Percentiles rank a stretch among this genome's conserved stretches.
phyloP scores from a whole-genome alignment of 92 coral and sea anemone species.

The Heliopora coerulea region DNA sequence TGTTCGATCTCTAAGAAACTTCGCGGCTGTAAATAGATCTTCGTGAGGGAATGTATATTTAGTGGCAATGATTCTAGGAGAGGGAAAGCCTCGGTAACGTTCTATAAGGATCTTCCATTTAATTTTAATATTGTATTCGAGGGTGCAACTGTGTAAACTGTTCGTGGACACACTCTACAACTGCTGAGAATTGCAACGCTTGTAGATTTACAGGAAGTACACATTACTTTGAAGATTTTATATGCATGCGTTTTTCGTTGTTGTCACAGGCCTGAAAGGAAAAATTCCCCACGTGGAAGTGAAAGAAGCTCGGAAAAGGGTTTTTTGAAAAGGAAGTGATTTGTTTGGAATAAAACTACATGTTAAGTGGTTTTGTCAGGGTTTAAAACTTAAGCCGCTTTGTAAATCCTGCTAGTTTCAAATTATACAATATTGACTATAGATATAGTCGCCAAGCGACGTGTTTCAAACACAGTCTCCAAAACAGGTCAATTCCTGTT shows the following conservation, averaged over 20 bases:
- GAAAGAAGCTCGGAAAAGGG: background rate
- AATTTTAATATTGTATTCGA: constrained; percentile 23
- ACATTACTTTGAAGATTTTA: background rate
- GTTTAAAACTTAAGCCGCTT: constrained; percentile 39
- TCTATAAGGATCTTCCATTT: background rate
- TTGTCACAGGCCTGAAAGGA: background rate
- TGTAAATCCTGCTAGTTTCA: constrained; percentile 39
- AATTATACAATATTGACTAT: constrained; percentile 22
- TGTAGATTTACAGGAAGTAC: constrained; percentile 26
- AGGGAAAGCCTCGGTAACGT: background rate
- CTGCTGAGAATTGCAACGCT: constrained; percentile 38
- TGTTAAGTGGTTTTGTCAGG: constrained; percentile 41
- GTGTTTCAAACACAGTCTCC: constrained; percentile 9
- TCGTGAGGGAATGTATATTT: no score
- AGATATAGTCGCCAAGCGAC: constrained; percentile 37
- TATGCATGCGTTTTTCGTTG: background rate
- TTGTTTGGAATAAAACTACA: constrained; percentile 32
- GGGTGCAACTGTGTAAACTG: constrained; percentile 39
- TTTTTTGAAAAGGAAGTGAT: constrained; percentile 10
- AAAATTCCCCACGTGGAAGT: background rate
- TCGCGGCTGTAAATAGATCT: no score
- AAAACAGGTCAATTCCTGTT: constrained; percentile 26
- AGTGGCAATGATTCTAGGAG: background rate
- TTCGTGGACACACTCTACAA: constrained; percentile 43
- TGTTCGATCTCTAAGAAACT: no score